Evolutionary conservation across 2,888 invertebrate species (phyloP).

Genomic region (Capitulum mitella): DNA sequence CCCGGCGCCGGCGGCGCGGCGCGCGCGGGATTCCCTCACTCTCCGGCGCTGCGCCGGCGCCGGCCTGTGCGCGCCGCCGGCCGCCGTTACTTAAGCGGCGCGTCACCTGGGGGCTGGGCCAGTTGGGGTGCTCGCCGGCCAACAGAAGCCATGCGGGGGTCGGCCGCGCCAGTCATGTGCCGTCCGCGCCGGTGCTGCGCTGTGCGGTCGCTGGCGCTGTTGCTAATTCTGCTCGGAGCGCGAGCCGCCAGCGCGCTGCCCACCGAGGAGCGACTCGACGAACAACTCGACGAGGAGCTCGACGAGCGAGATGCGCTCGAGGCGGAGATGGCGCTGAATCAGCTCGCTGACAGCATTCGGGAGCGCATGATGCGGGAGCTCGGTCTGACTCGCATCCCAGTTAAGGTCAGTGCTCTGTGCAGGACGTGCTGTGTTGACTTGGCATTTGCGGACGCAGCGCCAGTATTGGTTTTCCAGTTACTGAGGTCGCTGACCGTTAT

Average conservation of each 20-base stretch:
- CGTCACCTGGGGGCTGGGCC: neutral
- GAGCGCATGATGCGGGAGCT: neutral
- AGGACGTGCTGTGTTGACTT: too few species aligned
- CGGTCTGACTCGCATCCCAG: neutral
- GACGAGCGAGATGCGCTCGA: neutral
- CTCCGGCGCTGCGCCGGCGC: too few species aligned
- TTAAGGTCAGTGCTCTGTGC: neutral
- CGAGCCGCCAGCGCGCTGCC: neutral
- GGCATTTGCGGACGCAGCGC: too few species aligned
- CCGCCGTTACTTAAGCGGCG: slow-evolving; percentile 1
- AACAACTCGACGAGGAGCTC: too few species aligned
- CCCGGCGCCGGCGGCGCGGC: too few species aligned
- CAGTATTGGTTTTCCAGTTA: too few species aligned
- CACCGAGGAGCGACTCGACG: neutral
- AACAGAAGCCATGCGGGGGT: slow-evolving; percentile 7
- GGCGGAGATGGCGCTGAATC: neutral
- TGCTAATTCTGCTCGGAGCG: neutral
- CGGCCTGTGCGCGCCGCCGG: too few species aligned
- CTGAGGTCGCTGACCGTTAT: neutral
- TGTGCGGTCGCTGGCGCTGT: neutral
- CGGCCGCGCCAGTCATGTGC: neutral
- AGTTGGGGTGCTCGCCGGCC: slow-evolving; percentile 4
- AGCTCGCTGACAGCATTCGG: slow-evolving; percentile 3
- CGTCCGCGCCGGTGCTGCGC: neutral
- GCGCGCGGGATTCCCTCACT: too few species aligned